Evolutionary conservation across 1,140 invertebrate species (phyloP).

Genomic region (Zaprionus gabonicus): DNA sequence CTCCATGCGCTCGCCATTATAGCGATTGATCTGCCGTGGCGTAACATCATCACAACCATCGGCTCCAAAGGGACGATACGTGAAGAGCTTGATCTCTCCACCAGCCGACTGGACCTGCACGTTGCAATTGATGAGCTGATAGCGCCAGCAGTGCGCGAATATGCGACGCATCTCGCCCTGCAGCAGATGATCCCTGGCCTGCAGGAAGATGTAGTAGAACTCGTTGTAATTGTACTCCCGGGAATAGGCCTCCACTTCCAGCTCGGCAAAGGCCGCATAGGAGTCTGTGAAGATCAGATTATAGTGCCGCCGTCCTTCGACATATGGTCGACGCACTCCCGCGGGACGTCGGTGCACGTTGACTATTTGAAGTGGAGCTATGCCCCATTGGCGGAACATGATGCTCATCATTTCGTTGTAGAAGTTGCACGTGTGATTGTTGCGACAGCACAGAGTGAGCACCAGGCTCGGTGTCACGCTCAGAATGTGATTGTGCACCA

Average conservation of each 20-base stretch:
- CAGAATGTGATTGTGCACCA: slow-evolving; percentile 67
- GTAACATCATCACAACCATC: slow-evolving; percentile 41
- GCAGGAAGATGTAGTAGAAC: slow-evolving; percentile 76
- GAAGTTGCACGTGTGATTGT: slow-evolving; percentile 67
- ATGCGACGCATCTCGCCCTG: slow-evolving; percentile 63
- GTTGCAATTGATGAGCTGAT: slow-evolving; percentile 74
- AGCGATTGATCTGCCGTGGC: slow-evolving; percentile 67
- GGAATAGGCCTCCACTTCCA: slow-evolving; percentile 59
- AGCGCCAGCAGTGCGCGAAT: slow-evolving; percentile 71
- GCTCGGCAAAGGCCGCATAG: slow-evolving; percentile 62
- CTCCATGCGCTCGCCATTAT: slow-evolving; percentile 53
- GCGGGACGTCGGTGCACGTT: slow-evolving; percentile 41
- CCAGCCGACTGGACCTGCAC: slow-evolving; percentile 65
- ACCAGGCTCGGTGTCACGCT: slow-evolving; percentile 61
- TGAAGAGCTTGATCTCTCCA: slow-evolving; percentile 70
- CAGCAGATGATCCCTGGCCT: slow-evolving; percentile 56
- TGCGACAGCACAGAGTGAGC: slow-evolving; percentile 63
- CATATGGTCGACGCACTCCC: background rate
- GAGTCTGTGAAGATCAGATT: slow-evolving; percentile 76
- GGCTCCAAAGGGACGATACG: slow-evolving; percentile 60
- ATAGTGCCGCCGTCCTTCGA: slow-evolving; percentile 53
- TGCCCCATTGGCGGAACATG: slow-evolving; percentile 65
- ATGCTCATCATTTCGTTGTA: slow-evolving; percentile 74
- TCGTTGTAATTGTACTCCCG: slow-evolving; percentile 69
- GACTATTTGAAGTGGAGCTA: slow-evolving; percentile 65